Evolutionary conservation across 2,888 invertebrate genomes (phyloP).

Genomic region (Melieria crassipennis): DNA sequence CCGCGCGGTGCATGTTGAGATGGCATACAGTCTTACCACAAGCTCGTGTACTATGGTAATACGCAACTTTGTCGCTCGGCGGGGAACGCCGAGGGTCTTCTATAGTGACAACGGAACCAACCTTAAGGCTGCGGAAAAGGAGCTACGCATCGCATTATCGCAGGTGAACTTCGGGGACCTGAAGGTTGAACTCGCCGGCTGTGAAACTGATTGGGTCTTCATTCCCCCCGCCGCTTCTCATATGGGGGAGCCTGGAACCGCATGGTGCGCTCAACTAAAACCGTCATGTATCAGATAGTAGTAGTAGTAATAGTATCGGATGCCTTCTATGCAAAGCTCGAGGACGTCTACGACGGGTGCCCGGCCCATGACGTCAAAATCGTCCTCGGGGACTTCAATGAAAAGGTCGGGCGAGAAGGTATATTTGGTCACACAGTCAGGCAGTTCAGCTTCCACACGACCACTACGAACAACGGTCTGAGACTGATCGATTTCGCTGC

Average conservation of each 20-base stretch:
- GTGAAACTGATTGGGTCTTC: slow-evolving; percentile 1
- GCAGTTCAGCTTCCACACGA: too few relatives aligned
- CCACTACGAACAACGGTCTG: too few relatives aligned
- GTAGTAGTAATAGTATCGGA: too few relatives aligned
- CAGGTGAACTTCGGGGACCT: slow-evolving; percentile 8
- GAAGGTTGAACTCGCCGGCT: neutral
- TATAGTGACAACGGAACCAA: slow-evolving; percentile 32
- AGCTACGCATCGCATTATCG: slow-evolving; percentile 12
- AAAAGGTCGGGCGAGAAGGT: too few relatives aligned
- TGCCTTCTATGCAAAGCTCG: too few relatives aligned
- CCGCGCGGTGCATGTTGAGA: slow-evolving; percentile 40
- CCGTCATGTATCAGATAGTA: slow-evolving; percentile 3
- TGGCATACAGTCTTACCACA: slow-evolving; percentile 29
- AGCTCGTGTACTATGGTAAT: slow-evolving; percentile 22
- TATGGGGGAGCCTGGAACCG: slow-evolving; percentile 2
- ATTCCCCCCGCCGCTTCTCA: neutral
- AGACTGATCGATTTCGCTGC: too few relatives aligned
- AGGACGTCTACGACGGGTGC: too few relatives aligned
- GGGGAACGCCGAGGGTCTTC: slow-evolving; percentile 19
- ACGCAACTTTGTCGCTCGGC: slow-evolving; percentile 26
- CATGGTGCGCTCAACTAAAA: neutral
- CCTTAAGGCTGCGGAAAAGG: slow-evolving; percentile 23
- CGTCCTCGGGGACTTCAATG: too few relatives aligned
- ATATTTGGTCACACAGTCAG: too few relatives aligned
- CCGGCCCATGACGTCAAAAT: too few relatives aligned